These are phyloP conservation scores for Phrynocephalus forsythii DNA, from an alignment of 2,797 vertebrate species.

Conservation along the genomic window DNA sequence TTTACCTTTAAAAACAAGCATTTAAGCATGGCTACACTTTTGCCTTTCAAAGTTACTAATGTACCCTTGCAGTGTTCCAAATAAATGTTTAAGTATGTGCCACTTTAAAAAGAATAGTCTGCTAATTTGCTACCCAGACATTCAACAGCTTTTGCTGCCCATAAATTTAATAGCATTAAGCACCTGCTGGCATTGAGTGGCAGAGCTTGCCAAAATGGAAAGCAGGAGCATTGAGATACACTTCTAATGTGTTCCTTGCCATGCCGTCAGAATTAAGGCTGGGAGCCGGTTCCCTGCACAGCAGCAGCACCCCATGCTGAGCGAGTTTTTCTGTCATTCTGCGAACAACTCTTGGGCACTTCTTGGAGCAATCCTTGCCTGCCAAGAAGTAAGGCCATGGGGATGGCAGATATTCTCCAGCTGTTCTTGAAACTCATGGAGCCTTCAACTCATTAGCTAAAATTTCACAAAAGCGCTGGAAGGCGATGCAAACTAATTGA, in stretches of 20 bases:
- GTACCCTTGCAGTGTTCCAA: slow-evolving; percentile 71
- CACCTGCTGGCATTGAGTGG: slow-evolving; percentile 79
- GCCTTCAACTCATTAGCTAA: slow-evolving; percentile 33
- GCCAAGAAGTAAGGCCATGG: slow-evolving; percentile 10
- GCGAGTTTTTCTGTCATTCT: slow-evolving; percentile 54
- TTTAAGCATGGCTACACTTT: slow-evolving; percentile 32
- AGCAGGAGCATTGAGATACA: slow-evolving; percentile 71
- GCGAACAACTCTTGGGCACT: slow-evolving; percentile 38
- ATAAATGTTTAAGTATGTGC: slow-evolving; percentile 59
- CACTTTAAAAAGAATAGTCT: slow-evolving; percentile 51
- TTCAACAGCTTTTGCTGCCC: slow-evolving; percentile 78
- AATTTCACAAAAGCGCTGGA: neutral
- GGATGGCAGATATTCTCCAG: slow-evolving; percentile 30
- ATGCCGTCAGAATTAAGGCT: slow-evolving; percentile 59
- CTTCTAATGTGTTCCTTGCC: slow-evolving; percentile 69
- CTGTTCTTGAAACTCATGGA: slow-evolving; percentile 43
- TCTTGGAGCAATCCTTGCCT: slow-evolving; percentile 32
- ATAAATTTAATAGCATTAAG: slow-evolving; percentile 84
- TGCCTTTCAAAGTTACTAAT: slow-evolving; percentile 64
- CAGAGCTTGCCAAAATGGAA: slow-evolving; percentile 77
- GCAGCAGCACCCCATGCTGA: slow-evolving; percentile 58
- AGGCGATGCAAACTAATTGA: slow-evolving; percentile 24
- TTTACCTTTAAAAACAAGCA: neutral
- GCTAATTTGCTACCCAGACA: slow-evolving; percentile 81
- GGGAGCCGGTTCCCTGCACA: slow-evolving; percentile 59